These are phyloP conservation scores for Metalampra italica DNA, from an alignment of 2,888 invertebrate species.

Conservation along the genomic window DNA sequence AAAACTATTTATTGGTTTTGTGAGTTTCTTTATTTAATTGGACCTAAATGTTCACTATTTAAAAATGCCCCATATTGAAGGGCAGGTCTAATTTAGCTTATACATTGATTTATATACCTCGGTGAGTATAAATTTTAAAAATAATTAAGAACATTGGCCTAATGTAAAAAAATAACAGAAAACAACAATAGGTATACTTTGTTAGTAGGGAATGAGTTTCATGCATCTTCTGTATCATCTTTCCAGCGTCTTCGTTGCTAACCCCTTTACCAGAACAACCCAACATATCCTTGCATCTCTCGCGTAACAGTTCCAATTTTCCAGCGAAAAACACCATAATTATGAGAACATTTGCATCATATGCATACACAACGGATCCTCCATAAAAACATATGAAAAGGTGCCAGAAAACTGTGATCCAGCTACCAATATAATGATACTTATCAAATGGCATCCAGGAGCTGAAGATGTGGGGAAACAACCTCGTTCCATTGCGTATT, in stretches of 20 bases:
- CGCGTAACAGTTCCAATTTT: slow-evolving; percentile 51
- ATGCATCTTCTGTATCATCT: slow-evolving; percentile 42
- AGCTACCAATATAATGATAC: slow-evolving; percentile 48
- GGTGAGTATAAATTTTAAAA: no score
- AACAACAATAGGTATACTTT: slow-evolving; percentile 47
- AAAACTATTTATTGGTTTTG: no score
- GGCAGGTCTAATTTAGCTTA: no score
- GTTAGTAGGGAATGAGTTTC: slow-evolving; percentile 40
- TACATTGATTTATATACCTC: no score
- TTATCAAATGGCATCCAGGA: slow-evolving; percentile 66
- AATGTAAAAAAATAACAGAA: no score
- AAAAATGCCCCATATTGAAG: no score
- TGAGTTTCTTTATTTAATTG: no score
- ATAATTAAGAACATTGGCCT: no score
- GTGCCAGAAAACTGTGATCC: slow-evolving; percentile 55
- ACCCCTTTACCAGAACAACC: slow-evolving; percentile 20
- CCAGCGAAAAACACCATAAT: slow-evolving; percentile 62
- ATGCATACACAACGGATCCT: slow-evolving; percentile 46
- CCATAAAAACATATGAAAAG: slow-evolving; percentile 42
- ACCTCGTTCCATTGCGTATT: slow-evolving; percentile 44
- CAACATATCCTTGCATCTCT: slow-evolving; percentile 51
- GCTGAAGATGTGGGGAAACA: slow-evolving; percentile 61
- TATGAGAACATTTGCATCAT: slow-evolving; percentile 48
- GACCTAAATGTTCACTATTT: no score
- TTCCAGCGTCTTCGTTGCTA: slow-evolving; percentile 27